Evolutionary conservation across 2,113 vertebrate species (phyloP), one percentile per base, ranked within the genome.

Genomic region (Melanerpes formicivorus): DNA sequence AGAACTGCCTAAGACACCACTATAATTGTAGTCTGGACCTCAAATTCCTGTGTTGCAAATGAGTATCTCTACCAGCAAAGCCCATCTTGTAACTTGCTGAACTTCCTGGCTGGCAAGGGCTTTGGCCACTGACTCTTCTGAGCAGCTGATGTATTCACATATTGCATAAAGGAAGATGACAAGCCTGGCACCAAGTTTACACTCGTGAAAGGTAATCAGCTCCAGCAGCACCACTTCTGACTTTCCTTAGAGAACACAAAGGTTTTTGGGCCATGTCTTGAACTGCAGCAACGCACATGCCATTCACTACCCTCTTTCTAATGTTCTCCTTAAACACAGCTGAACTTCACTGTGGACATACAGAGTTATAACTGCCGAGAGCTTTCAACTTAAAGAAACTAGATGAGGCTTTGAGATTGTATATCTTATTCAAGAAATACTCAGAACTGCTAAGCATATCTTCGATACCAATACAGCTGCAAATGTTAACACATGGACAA

Each of bases 401-500:
- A 3, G 16, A 79, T 67, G 34, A 95, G 74, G 90, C 80, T 95
- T 94, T 76, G 93, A 97, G 95, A 93, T 65, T 70, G 55, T 79
- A 93, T 95, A 97, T 97, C 93, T 97, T 97, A 97, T 95, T 96
- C 93, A 97, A 93, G 69, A 96, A 96, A 96, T 93, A 95, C 90
- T 97, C 86, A 87, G 97, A 97, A 98, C 98, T 98, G 98, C 98
- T 98, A 98, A 98, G 98, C 88, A 95, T 98, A 98, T 98, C 84
- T 96, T 98, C 98, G 98, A 98, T 97, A 95, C 94, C 97, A 97
- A 98, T 96, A 98, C 88, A 96, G 96, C 97, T 95, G 97, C 96
- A 98, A 98, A 98, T 98, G 98, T 98, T 98, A 98, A 98, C 98
- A 97, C 97, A 98, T 98, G 97, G 98, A 98, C 99, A 99, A 98